Percentiles rank a stretch among this genome's conserved stretches.
phyloP scores from a whole-genome alignment of 2,113 vertebrate species.

The Heptranchias perlo region DNA sequence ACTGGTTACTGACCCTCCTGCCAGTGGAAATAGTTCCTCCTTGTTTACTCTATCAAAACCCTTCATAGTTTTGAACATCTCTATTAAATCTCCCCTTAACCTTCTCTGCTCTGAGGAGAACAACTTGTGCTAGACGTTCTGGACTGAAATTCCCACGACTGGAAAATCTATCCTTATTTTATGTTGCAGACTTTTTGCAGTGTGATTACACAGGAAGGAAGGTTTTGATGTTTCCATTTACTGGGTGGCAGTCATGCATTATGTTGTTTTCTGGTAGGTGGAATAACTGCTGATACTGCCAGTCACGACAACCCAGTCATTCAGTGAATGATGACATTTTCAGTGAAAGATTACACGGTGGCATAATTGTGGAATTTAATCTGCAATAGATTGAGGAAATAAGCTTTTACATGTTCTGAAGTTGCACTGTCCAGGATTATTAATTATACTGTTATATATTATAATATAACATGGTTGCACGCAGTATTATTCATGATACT shows the following conservation, averaged over 20 bases:
- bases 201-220: too few relatives aligned
- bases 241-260: not conserved
- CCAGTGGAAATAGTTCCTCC: not conserved
- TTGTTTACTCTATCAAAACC: not conserved
- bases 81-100: not conserved
- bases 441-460: not conserved
- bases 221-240: not conserved
- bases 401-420: not conserved
- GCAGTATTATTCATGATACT: not conserved
- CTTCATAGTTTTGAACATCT: not conserved
- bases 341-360: not conserved
- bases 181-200: too few relatives aligned
- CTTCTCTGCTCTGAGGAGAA: too few relatives aligned
- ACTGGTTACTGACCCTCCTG: not conserved
- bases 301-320: not conserved
- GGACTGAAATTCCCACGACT: not conserved
- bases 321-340: not conserved
- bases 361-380: not conserved
- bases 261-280: not conserved
- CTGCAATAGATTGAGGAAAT: not conserved
- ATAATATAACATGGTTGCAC: not conserved
- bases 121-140: not conserved
- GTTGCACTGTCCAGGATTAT: not conserved
- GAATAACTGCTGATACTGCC: not conserved
- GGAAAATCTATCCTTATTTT: not conserved